Percentiles rank a stretch among this genome's conserved stretches.
Conservation (phyloP, 2,113 vertebrate species). For the Athene cunicularia region DNA sequence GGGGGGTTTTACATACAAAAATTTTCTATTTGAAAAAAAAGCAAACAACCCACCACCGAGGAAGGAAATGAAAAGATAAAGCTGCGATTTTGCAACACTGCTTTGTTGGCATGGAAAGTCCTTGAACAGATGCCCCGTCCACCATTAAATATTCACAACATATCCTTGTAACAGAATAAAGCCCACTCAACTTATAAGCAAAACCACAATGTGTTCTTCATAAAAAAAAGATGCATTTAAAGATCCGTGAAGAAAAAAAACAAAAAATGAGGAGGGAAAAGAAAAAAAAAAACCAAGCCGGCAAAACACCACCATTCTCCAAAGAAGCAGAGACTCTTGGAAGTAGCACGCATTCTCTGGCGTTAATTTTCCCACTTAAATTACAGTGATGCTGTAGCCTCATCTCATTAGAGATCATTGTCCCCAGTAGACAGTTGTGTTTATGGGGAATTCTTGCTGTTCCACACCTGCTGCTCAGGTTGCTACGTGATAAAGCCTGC, state of each 20-base stretch:
- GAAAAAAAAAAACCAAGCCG: not conserved
- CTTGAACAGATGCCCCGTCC: slow-evolving; percentile 60
- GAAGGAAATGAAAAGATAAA: slow-evolving; percentile 54
- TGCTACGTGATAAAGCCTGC: slow-evolving; percentile 89
- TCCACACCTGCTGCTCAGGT: slow-evolving; percentile 97
- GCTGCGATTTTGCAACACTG: slow-evolving; percentile 13
- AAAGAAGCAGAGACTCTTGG: slow-evolving; percentile 74
- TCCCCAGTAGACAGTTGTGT: slow-evolving; percentile 88
- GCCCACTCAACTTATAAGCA: slow-evolving; percentile 30
- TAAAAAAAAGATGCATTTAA: not conserved
- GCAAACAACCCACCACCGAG: not conserved
- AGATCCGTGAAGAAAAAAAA: not conserved
- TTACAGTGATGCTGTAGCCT: slow-evolving; percentile 84
- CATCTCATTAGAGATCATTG: slow-evolving; percentile 88
- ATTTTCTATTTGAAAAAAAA: not conserved
- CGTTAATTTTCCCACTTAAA: slow-evolving; percentile 91
- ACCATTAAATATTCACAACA: slow-evolving; percentile 69
- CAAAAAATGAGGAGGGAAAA: not conserved
- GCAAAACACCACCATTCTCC: not conserved
- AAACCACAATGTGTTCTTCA: slow-evolving; percentile 12
- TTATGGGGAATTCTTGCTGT: slow-evolving; percentile 92
- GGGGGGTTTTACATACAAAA: not conserved
- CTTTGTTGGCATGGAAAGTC: slow-evolving; percentile 49
- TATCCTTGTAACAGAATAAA: slow-evolving; percentile 63
- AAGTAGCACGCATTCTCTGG: slow-evolving; percentile 74